These are phyloP conservation scores for Listronotus bonariensis DNA, from an alignment of 1,140 invertebrate genomes.

Conservation along the genomic window DNA sequence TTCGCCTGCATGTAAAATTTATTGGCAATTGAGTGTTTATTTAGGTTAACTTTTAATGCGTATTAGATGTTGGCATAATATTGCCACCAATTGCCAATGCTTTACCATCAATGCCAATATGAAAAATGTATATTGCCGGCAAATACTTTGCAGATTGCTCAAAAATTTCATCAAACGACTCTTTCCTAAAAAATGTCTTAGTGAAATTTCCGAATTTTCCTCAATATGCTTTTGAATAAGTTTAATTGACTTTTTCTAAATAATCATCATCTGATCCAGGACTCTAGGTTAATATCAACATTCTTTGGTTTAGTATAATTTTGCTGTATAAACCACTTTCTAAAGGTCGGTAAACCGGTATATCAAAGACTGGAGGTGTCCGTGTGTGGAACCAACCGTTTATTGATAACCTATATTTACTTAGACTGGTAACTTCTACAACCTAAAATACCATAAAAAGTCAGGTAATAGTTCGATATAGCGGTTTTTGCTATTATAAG, in stretches of 20 bases:
- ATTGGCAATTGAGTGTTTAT: no score
- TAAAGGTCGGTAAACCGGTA: constrained; percentile 44
- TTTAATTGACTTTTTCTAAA: constrained; percentile 55
- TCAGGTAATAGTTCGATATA: no score
- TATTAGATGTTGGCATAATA: no score
- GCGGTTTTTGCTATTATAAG: no score
- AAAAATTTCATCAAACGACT: constrained; percentile 58
- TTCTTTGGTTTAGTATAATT: constrained; percentile 44
- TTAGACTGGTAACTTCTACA: constrained; percentile 66
- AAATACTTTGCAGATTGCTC: no score
- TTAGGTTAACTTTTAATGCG: no score
- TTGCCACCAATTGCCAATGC: no score
- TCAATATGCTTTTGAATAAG: constrained; percentile 64
- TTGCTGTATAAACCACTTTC: constrained; percentile 43
- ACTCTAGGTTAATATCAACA: constrained; percentile 48
- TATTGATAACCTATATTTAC: constrained; percentile 70
- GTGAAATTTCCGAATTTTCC: constrained; percentile 62
- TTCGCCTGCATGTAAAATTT: no score
- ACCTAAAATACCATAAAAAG: no score
- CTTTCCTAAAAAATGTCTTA: constrained; percentile 61
- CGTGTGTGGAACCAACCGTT: constrained; percentile 77
- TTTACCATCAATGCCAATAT: no score
- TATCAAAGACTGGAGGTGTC: constrained; percentile 45
- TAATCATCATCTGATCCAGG: constrained; percentile 61
- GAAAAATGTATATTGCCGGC: no score